Base-by-base conservation (phyloP, 2,888 invertebrate genomes). In the Drosophila ustulata region DNA sequence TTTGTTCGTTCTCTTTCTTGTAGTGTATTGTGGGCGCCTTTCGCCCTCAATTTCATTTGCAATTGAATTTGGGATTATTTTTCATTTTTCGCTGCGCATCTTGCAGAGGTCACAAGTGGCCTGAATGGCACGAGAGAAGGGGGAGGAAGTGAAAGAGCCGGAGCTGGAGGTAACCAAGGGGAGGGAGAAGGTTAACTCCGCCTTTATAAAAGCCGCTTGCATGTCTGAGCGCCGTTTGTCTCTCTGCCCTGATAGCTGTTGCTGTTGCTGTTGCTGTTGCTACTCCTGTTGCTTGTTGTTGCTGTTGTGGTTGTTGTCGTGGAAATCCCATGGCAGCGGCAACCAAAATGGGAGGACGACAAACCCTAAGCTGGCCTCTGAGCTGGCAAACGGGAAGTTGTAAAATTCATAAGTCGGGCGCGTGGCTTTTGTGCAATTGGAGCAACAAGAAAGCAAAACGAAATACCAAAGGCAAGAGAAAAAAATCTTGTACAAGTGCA, bases 1-100 rank as follows among this genome's bases (percentile, higher is more conserved):
- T 32, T 61, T 55, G 23, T 47, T 26, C 37, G 26, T 43, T 18
- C 39, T 26, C 30, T 47, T 61, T 45, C 80, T 52, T 67, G 37
- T 49, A 56, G 61, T 71, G 73, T 73, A 72, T 82, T 88, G 52
- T 62, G 80, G 73, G 74, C 71, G 75, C 75, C 63, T 74, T 81
- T 80, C 66, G 78, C 81, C 85, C 89, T 84, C 87, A 88, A 89
- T 90, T 89, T 89, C 89, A 89, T 90, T 87, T 80, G 90, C 90
- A 87, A 87, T 87, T 87, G 87, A 87, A 87, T 87, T 87, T 89
- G 80, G 80, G 78, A 90, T 87, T 90, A 89, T 90, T 90, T 89
- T 87, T 90, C 82, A 88, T 90, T 90, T 87, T 81, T 84, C 77
- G 75, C 69, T 82, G 81, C 83, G 81, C 77, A 75, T 86, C 82